Percentiles rank a stretch among this genome's conserved stretches.
Evolutionary conservation across 2,113 vertebrate species (phyloP).

Genomic region (Donacobius atricapilla): DNA sequence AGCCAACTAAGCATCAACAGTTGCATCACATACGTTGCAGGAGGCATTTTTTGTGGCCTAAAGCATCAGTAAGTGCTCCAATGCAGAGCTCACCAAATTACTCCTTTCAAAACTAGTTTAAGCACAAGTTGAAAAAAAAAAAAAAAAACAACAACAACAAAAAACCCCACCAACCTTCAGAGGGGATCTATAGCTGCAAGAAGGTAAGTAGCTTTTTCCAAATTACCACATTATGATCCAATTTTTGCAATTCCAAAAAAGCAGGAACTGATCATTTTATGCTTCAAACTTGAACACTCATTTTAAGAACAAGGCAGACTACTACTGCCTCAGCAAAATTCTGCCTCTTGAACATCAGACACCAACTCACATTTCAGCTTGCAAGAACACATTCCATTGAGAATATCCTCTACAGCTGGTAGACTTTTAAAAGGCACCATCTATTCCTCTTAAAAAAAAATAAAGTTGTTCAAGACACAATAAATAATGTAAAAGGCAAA

Average conservation of each 20-base stretch:
- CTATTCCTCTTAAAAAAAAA: not conserved
- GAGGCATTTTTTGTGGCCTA: not conserved
- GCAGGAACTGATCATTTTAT: not conserved
- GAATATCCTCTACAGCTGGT: not conserved
- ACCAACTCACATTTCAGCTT: not conserved
- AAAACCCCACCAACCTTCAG: not conserved
- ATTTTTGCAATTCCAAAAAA: not conserved
- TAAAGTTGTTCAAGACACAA: not conserved
- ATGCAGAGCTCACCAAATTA: not conserved
- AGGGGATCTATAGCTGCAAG: not conserved
- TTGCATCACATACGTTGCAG: not conserved
- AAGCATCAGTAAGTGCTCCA: not conserved
- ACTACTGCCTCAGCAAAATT: not conserved
- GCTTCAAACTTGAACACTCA: not conserved
- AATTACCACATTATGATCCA: not conserved
- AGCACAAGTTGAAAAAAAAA: not conserved
- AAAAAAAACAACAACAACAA: not conserved
- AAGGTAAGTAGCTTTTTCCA: not conserved
- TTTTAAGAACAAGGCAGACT: not conserved
- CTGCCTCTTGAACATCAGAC: not conserved
- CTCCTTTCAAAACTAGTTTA: not conserved
- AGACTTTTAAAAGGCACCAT: not conserved
- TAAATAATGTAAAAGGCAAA: not conserved
- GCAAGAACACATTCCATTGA: not conserved
- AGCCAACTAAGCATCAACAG: not conserved